Conservation (phyloP, 1,140 invertebrate genomes). For the Antheraea pernyi region DNA sequence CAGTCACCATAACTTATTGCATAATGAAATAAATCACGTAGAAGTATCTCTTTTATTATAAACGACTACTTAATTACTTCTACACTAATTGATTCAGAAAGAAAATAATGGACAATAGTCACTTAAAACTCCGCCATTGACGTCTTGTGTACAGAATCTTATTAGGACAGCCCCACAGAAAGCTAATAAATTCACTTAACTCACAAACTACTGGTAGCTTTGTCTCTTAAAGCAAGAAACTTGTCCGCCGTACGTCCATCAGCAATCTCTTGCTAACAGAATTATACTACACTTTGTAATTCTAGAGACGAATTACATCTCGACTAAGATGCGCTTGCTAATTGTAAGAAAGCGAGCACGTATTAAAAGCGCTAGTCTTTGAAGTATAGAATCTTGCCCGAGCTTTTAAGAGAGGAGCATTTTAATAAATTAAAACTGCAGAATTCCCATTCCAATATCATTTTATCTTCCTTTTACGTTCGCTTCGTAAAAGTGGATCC, state of each 20-base stretch:
- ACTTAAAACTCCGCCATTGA: conserved; percentile 34
- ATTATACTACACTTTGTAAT: conserved; percentile 63
- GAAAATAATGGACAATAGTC: conserved; percentile 14
- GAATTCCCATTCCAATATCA: conserved; percentile 74
- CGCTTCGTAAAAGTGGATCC: conserved; percentile 35
- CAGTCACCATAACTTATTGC: too few species aligned
- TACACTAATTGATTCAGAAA: not conserved
- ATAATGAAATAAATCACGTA: too few species aligned
- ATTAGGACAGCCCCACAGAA: conserved; percentile 21
- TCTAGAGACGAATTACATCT: conserved; percentile 54
- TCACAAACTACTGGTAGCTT: conserved; percentile 51
- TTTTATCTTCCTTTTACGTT: conserved; percentile 59
- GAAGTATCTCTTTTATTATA: too few species aligned
- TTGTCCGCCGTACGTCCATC: conserved; percentile 61
- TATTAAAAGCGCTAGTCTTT: conserved; percentile 75
- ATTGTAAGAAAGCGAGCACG: conserved; percentile 71
- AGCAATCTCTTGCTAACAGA: conserved; percentile 59
- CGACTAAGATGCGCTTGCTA: conserved; percentile 59
- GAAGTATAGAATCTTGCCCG: conserved; percentile 64
- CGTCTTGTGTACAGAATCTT: not conserved
- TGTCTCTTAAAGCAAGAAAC: conserved; percentile 46
- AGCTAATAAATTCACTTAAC: conserved; percentile 58
- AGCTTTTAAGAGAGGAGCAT: conserved; percentile 58
- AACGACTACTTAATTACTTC: not conserved
- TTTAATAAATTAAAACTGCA: conserved; percentile 78